phyloP scores from a whole-genome alignment of 2,113 vertebrate genomes.

The Phyllopteryx taeniolatus region DNA sequence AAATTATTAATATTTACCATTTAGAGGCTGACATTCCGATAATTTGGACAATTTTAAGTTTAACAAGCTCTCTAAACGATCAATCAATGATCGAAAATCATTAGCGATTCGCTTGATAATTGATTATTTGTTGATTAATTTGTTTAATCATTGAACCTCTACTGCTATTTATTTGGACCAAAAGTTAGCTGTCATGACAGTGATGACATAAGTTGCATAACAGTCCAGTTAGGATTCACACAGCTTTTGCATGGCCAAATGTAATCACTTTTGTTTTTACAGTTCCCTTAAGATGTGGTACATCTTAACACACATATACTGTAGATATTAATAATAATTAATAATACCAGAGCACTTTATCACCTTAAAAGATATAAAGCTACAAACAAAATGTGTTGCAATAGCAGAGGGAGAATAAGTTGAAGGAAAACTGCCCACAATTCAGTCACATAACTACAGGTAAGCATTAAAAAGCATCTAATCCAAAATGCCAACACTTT shows the following conservation, averaged over 20 bases:
- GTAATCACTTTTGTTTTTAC: not conserved
- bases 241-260: not conserved
- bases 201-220: not conserved
- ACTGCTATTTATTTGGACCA: constrained; percentile 6
- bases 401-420: not conserved
- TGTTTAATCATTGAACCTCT: too few relatives aligned
- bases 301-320: not conserved
- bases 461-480: not conserved
- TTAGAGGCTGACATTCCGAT: too few relatives aligned
- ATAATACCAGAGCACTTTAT: not conserved
- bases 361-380: not conserved
- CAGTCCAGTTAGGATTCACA: not conserved
- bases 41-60: too few relatives aligned
- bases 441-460: not conserved
- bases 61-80: too few relatives aligned
- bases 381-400: not conserved
- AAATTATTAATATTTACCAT: too few relatives aligned
- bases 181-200: not conserved
- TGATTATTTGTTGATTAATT: too few relatives aligned
- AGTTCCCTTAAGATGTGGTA: not conserved
- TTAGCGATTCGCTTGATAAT: too few relatives aligned
- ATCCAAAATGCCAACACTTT: not conserved
- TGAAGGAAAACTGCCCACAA: not conserved
- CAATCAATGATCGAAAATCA: too few relatives aligned
- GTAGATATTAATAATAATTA: not conserved